A percentile compares a stretch with the other conserved stretches of the same genome.
Evolutionary conservation across 2,113 vertebrate genomes (phyloP).

Genomic region (Cebus imitator): DNA sequence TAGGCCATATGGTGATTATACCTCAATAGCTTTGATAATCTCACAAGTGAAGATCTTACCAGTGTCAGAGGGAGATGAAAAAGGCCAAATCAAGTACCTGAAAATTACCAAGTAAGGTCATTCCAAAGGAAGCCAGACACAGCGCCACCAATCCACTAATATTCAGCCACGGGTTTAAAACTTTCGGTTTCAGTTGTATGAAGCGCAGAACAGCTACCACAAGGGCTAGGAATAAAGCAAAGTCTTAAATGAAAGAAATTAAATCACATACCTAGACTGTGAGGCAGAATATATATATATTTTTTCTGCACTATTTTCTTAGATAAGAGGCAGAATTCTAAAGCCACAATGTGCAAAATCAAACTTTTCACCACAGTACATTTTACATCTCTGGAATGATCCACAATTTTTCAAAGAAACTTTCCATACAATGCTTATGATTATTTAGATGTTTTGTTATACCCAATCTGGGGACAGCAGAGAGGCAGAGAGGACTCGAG

Average conservation of each 20-base stretch:
- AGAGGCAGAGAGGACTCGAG: background rate
- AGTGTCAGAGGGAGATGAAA: background rate
- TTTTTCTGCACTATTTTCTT: too few species aligned
- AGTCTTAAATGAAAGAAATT: background rate
- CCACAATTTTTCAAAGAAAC: background rate
- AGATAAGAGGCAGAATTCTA: background rate
- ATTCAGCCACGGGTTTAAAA: constrained; percentile 90
- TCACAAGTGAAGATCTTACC: background rate
- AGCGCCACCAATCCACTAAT: constrained; percentile 85
- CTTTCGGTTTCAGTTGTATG: constrained; percentile 91
- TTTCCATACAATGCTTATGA: background rate
- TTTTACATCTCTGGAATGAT: background rate
- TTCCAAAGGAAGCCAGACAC: constrained; percentile 90
- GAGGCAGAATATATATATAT: background rate
- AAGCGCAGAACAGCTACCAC: constrained; percentile 91
- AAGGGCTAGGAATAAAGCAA: constrained; percentile 85
- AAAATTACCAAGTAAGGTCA: constrained; percentile 95
- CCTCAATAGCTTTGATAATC: background rate
- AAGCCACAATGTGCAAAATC: background rate
- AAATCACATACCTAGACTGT: background rate
- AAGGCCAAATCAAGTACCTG: constrained; percentile 86
- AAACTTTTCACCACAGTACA: background rate
- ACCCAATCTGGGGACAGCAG: background rate
- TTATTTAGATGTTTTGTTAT: background rate
- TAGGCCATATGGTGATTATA: background rate